Conservation (phyloP, 2,113 vertebrate species). For the Anthoscopus minutus region DNA sequence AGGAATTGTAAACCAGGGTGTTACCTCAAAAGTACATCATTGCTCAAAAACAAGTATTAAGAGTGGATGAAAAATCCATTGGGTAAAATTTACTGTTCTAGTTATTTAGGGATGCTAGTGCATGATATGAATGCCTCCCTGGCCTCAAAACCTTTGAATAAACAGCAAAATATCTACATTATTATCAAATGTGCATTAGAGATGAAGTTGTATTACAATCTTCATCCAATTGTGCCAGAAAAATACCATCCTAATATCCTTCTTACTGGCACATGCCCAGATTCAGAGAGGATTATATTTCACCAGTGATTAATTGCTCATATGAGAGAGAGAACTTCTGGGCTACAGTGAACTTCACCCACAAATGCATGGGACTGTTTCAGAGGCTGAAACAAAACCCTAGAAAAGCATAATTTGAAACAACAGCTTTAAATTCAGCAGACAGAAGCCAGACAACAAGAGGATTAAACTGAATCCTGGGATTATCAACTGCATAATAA, state of each 20-base stretch:
- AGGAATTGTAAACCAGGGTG: neutral
- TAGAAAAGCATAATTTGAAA: neutral
- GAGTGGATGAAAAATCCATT: neutral
- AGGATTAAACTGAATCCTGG: constrained; percentile 3
- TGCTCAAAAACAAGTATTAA: neutral
- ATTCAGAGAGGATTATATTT: neutral
- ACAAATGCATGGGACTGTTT: neutral
- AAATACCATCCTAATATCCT: neutral
- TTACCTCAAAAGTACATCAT: neutral
- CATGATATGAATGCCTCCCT: neutral
- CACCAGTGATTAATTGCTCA: neutral
- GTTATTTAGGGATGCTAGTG: neutral
- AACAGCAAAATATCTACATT: neutral
- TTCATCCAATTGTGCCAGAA: neutral
- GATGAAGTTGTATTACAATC: neutral
- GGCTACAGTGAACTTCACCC: neutral
- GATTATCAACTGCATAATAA: constrained; percentile 22
- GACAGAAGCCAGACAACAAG: constrained; percentile 6
- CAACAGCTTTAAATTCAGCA: constrained; percentile 16
- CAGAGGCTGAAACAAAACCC: neutral
- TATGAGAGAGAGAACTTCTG: neutral
- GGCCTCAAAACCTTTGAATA: constrained; percentile 22
- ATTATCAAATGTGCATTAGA: neutral
- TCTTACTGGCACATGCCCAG: neutral
- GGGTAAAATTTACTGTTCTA: neutral